Evolutionary conservation across 92 coral and sea anemone genomes (phyloP).

Genomic region (Zoanthus sociatus): DNA sequence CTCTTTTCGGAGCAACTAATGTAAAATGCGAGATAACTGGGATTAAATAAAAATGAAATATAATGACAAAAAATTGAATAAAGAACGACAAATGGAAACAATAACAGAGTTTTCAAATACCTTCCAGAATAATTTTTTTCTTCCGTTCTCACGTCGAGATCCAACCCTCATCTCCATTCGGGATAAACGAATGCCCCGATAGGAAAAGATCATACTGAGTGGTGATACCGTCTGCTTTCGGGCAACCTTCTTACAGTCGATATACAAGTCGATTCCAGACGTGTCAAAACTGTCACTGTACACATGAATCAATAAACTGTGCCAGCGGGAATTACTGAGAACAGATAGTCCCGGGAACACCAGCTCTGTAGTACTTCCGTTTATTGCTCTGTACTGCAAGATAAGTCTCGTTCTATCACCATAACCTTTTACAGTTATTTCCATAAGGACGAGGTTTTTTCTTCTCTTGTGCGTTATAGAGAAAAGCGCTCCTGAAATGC

Average conservation of each 20-base stretch:
- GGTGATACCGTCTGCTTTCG: conserved; percentile 70
- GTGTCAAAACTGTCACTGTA: conserved; percentile 68
- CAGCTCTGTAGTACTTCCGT: conserved; percentile 58
- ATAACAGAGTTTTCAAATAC: conserved; percentile 31
- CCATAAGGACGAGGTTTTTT: conserved; percentile 62
- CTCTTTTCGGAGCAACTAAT: too few relatives aligned
- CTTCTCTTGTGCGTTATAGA: conserved; percentile 69
- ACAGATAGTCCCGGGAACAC: conserved; percentile 53
- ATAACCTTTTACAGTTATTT: conserved; percentile 50
- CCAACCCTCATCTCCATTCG: conserved; percentile 88
- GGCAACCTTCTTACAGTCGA: conserved; percentile 80
- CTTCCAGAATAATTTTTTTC: conserved; percentile 65
- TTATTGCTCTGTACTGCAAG: conserved; percentile 70
- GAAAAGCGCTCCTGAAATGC: conserved; percentile 59
- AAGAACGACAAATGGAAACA: too few relatives aligned
- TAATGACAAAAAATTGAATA: too few relatives aligned
- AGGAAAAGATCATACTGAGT: conserved; percentile 79
- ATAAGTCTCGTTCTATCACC: conserved; percentile 54
- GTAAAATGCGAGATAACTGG: too few relatives aligned
- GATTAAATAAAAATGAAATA: too few relatives aligned
- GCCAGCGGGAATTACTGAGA: conserved; percentile 60
- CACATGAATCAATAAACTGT: conserved; percentile 65
- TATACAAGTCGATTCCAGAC: conserved; percentile 75
- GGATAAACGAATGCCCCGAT: conserved; percentile 76
- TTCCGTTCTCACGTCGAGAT: conserved; percentile 66